Base-by-base conservation (phyloP, 2,888 invertebrate genomes). In the Agrochola lychnidis region DNA sequence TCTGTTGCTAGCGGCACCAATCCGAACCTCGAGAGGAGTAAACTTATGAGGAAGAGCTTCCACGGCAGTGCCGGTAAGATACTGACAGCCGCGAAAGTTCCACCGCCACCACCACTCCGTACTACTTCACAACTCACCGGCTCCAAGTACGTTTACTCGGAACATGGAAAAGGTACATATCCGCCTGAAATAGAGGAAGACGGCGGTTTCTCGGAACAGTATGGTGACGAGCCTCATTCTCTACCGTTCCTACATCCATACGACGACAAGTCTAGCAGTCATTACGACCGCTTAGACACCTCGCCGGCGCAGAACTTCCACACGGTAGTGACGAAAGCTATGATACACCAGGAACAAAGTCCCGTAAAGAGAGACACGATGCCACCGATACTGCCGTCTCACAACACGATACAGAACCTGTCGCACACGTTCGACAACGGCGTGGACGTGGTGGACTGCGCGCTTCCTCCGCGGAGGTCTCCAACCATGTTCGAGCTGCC, bases 11-110 rank as follows among this genome's bases (percentile, higher is more conserved):
- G 95, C 78, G 97, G 97, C 53, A 97, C 98, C 51, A 98, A 98
- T 94, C 98, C 98, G 0, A 98, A 98, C 92, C 97, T 99, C 73
- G 98, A 99, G 92, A 97, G 98, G 82, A 98, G 98, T 93, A 98
- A 98, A 90, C 95, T 99, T 78, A 99, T 99, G 98, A 97, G 98
- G 88, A 99, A 99, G 92, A 98, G 98, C 93, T 98, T 98, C 93
- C 98, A 98, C 90, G 98, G 98, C 62, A 98, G 98, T 91, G 98
- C 98, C 48, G 98, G 98, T 0, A 98, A 98, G 91, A 98, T 98
- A 89, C 93, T 98, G 82, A 98, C 98, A 25, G 98, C 98, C 76
- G 98, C 98, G 30, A 99, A 98, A 95, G 98, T 99, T 30, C 98
- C 98, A 5, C 98, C 98, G 19, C 99, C 99, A 22, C 98, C 98